Evolutionary conservation across 2,113 vertebrate genomes (phyloP), one percentile per base, ranked within the genome.

Genomic region (Gobius niger): DNA sequence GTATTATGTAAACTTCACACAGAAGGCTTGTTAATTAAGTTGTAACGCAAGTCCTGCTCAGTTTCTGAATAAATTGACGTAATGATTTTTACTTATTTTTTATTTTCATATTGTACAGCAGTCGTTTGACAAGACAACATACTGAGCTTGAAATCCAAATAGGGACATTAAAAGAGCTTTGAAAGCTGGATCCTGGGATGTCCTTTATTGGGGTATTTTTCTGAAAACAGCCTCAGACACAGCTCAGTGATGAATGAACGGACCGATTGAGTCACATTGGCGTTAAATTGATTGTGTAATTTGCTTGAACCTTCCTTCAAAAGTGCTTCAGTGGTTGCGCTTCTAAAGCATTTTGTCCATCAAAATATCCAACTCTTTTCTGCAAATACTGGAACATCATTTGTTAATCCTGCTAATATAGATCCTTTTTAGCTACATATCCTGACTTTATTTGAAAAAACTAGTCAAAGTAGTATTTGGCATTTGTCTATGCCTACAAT

Each of bases 381-480:
- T 44, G 11, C 69, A 59, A 18, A 34, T 15, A 16, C 65, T 47
- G 65, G 49, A 47, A 6, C 50, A 11, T 53, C 69, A 24, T 81
- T 75, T 70, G 65, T 53, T 53, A 53, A 1, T 54, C 10, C 49
- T 42, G 64, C 59, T 41, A 44, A 41, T 24, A 8, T 67, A 53
- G 41, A 59, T 77, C 73, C 42, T 73, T 67, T 65, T 53, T 44
- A 63, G 65, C 62, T 47, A 52, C 44, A 70, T 72, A 63, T 70
- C 61, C 53, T 65, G 34, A 56, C 24, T 79, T 76, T 46, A 15
- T 47, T 49, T 57, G 44, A 16, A 15, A 64, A 18, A 47, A 15
- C 40, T 40, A 53, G 47, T 73, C 63, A 59, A 18, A 53, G 41
- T 40, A 44, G 18, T 54, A 50, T 52, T 73, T 73, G 44, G 7